Conservation (phyloP, 1,140 invertebrate species). For the Venturia canescens region DNA sequence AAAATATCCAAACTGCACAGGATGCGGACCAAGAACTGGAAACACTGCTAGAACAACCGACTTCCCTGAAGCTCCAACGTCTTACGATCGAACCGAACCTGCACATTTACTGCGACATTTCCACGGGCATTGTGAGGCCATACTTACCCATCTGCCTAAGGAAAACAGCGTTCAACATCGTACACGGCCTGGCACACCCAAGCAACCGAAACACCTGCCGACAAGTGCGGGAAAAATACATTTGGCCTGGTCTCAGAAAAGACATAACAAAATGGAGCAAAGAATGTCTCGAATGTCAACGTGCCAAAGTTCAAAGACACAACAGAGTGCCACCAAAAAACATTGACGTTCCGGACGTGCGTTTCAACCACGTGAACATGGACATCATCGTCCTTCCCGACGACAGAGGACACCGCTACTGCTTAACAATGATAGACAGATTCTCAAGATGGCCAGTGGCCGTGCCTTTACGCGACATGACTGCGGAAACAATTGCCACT, state of each 20-base stretch:
- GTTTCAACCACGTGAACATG: constrained; percentile 63
- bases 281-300: constrained; percentile 57
- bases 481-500: neutral
- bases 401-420: constrained; percentile 50
- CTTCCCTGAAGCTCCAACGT: constrained; percentile 40
- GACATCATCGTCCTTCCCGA: constrained; percentile 64
- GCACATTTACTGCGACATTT: constrained; percentile 46
- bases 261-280: constrained; percentile 51
- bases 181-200: constrained; percentile 58
- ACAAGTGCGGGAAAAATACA: constrained; percentile 55
- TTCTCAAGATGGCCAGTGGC: constrained; percentile 71
- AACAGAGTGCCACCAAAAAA: constrained; percentile 31
- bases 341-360: constrained; percentile 41
- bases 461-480: constrained; percentile 57
- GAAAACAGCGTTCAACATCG: constrained; percentile 38
- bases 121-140: constrained; percentile 54
- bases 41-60: constrained; percentile 32
- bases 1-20: constrained; percentile 54
- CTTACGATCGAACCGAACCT: constrained; percentile 30
- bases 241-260: constrained; percentile 60
- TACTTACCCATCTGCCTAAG: constrained; percentile 55
- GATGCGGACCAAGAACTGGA: constrained; percentile 52
- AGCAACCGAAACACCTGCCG: constrained; percentile 51
- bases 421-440: constrained; percentile 55
- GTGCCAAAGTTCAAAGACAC: constrained; percentile 55